Evolutionary conservation across 2,888 invertebrate genomes (phyloP), one percentile per base, ranked within the genome.

Genomic region (Himalopsyche japonica): DNA sequence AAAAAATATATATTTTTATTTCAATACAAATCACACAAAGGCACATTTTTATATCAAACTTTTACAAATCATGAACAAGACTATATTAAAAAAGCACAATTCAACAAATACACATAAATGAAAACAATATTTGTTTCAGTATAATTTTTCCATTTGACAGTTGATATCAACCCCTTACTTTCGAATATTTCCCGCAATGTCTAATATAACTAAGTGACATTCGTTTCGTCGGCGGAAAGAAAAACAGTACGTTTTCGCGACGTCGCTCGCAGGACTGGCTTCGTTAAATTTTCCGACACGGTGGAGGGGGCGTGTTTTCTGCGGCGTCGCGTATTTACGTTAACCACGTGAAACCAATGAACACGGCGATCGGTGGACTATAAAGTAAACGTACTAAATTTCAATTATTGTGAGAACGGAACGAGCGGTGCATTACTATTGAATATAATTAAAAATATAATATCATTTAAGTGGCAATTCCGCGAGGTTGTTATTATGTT

Each of bases 181-280:
- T 70, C 27, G 30, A 70, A 70, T 43, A 43, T 70, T 30, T 70
- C 27, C 70, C 70, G 70, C 70, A 70, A 24, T 70, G 15, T 70
- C 70, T 30, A 70, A 70, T 70, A 43, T 15, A 43, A 15, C 43
- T 43, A 43, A 43, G 43, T 43, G 70, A 27, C 70, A 27, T 70
- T 8, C 12, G 20, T 70, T 12, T 70, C 43, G 47, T 79, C 76
- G 64, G 76, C 78, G 78, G 20, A 79, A n/a, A 82, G 84, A 83
- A 86, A 85, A 86, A 81, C 85, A 70, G 80, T 84, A 83, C 64
- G 85, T 86, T 86, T 86, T 86, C 86, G 48, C 84, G 86, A 64
- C 82, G 79, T 80, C 82, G 83, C 86, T 76, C 27, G 34, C 10
- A 43, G 82, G 82, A 86, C 86, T 86, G 85, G 77, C 83, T 27